A percentile compares a stretch with the other conserved stretches of the same genome.
Evolutionary conservation across 1,140 invertebrate genomes (phyloP).

Genomic region (Conus betulinus): DNA sequence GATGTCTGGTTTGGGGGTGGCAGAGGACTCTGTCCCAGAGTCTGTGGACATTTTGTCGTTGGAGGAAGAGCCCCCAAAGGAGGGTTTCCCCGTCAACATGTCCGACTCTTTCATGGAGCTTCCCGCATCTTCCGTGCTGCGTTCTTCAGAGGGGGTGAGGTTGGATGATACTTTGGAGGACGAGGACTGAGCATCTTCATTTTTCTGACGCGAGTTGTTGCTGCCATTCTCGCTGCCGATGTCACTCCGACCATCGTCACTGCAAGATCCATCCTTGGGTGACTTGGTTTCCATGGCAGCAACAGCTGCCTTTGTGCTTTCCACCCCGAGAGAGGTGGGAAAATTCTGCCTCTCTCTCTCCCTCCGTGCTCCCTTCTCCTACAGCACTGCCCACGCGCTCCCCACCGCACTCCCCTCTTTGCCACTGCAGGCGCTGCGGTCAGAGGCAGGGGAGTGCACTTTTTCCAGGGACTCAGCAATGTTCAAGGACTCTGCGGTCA

Average conservation of each 20-base stretch:
- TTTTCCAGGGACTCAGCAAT: not conserved
- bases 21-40: conserved; percentile 1
- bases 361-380: conserved; percentile 3
- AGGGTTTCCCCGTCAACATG: conserved; percentile 24
- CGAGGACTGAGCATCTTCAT: conserved; percentile 46
- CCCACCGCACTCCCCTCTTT: not conserved
- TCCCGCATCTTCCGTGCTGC: conserved; percentile 59
- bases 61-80: conserved; percentile 37
- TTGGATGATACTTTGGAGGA: conserved; percentile 56
- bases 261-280: conserved; percentile 41
- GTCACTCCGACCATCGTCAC: conserved; percentile 35
- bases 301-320: too few species aligned
- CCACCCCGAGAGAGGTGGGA: not conserved
- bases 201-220: conserved; percentile 40
- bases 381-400: not conserved
- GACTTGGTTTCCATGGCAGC: conserved; percentile 10
- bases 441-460: conserved; percentile 20
- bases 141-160: conserved; percentile 58
- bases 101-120: conserved; percentile 65
- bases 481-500: not conserved
- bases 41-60: conserved; percentile 40
- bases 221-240: conserved; percentile 46
- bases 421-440: not conserved
- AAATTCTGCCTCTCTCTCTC: not conserved
- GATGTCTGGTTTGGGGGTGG: conserved; percentile 30